phyloP scores from a whole-genome alignment of 2,113 vertebrate genomes.

The Triplophysa dalaica region DNA sequence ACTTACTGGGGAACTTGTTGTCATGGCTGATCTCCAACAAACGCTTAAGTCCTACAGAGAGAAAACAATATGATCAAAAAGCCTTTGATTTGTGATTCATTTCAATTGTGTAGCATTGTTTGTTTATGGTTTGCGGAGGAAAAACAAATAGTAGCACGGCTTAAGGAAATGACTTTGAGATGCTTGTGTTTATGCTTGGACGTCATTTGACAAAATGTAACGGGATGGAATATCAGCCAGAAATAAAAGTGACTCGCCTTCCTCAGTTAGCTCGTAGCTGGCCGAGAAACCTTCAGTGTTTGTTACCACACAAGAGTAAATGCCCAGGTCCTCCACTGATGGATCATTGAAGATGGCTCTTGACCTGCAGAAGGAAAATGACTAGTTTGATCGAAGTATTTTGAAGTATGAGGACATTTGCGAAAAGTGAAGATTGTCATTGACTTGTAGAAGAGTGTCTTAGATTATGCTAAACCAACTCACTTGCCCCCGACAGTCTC shows the following conservation, averaged over 20 bases:
- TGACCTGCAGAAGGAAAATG: conserved; percentile 72
- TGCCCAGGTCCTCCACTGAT: conserved; percentile 88
- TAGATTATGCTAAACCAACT: conserved; percentile 44
- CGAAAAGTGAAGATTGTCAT: not conserved
- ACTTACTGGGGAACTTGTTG: conserved; percentile 92
- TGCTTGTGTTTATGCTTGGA: conserved; percentile 21
- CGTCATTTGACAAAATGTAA: conserved; percentile 40
- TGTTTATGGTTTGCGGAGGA: not conserved
- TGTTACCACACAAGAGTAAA: conserved; percentile 89
- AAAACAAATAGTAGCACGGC: no score
- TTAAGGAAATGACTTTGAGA: not conserved
- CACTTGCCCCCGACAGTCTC: conserved; percentile 87
- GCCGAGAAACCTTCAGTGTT: conserved; percentile 91
- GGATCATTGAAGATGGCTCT: conserved; percentile 90
- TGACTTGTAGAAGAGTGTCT: not conserved
- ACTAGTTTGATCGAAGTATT: not conserved
- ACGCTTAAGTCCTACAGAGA: conserved; percentile 83
- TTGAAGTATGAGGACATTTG: no score
- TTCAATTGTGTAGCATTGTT: not conserved
- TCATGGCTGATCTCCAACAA: conserved; percentile 92
- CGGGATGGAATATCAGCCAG: conserved; percentile 38
- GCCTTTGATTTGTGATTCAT: not conserved
- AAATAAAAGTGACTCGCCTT: conserved; percentile 76
- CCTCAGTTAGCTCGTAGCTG: conserved; percentile 91
- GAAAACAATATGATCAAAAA: conserved; percentile 39